phyloP scores from a whole-genome alignment of 2,888 invertebrate genomes.

The Athalia circularis region DNA sequence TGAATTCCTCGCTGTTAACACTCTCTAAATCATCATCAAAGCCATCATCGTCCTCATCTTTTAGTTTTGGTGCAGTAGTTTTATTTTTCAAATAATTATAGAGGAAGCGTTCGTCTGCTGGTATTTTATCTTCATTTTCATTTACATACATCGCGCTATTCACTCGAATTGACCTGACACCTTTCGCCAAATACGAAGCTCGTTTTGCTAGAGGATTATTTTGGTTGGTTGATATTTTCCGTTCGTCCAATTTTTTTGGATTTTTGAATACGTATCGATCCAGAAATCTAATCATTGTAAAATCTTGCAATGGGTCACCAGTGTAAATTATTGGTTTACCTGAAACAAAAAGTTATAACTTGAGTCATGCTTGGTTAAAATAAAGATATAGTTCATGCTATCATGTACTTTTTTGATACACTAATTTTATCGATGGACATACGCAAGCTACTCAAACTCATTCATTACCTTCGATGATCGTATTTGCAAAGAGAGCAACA shows the following conservation, averaged over 20 bases:
- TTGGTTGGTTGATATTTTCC: slow-evolving; percentile 74
- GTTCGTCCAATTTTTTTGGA: slow-evolving; percentile 81
- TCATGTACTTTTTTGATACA: background rate
- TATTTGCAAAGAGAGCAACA: slow-evolving; percentile 90
- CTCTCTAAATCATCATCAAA: slow-evolving; percentile 74
- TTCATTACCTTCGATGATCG: slow-evolving; percentile 81
- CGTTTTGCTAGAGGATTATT: slow-evolving; percentile 81
- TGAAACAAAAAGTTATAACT: slow-evolving; percentile 65
- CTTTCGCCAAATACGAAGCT: slow-evolving; percentile 83
- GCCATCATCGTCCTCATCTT: slow-evolving; percentile 71
- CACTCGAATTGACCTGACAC: slow-evolving; percentile 83
- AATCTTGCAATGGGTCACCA: slow-evolving; percentile 96
- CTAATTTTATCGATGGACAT: background rate
- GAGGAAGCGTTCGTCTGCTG: slow-evolving; percentile 92
- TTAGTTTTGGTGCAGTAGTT: slow-evolving; percentile 61
- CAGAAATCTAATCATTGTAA: slow-evolving; percentile 91
- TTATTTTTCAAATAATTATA: slow-evolving; percentile 77
- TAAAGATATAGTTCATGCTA: no score
- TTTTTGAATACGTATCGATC: slow-evolving; percentile 98
- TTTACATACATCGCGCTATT: slow-evolving; percentile 83
- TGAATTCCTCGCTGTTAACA: slow-evolving; percentile 75
- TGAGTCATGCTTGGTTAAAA: no score
- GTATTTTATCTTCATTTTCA: slow-evolving; percentile 83
- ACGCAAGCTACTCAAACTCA: background rate
- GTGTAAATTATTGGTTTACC: slow-evolving; percentile 87